Evolutionary conservation across 2,888 invertebrate species (phyloP), one percentile per base, ranked within the genome.

Genomic region (Trichacis sp.): DNA sequence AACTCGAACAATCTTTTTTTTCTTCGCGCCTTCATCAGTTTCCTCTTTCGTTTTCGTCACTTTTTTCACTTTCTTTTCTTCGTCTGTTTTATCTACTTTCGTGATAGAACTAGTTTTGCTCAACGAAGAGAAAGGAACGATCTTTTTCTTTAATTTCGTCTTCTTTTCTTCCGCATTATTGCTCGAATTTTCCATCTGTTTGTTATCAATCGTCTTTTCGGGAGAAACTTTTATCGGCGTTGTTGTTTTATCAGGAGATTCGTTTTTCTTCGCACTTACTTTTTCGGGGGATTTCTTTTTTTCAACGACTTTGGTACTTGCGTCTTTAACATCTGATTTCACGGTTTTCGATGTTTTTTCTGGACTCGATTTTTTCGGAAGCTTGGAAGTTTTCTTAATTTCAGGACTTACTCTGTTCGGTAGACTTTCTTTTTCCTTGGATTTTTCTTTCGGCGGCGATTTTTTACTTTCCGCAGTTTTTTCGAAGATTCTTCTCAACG

Each of bases 291-390:
- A 72, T 19, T 65, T 57, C 19, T 53, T 64, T 66, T 76, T 76
- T 55, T 70, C 73, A 18, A 43, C 45, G 3, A 61, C 46, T 42
- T 68, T 72, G 6, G 46, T 52, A 14, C 42, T 46, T 14, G 58
- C 56, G 5, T 71, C 69, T 17, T 69, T 70, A 1, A 72, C 69
- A 15, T 52, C 15, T n/a, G 51, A 53, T 20, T 36, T 6, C 76
- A 50, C 86, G 86, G 61, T 87, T 86, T 59, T 73, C 74, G 53
- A 30, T 69, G 72, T 55, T 53, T 80, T 80, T 33, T 81, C 78
- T 9, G 77, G 75, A 63, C 75, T 80, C 11, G 60, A 30, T 54
- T 78, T 78, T 45, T 77, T 82, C 33, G 71, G 62, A 9, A 71
- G 53, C 43, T 71, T 72, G 1, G 72, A 72, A 11, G 50, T 54